Conservation (phyloP, 1,140 invertebrate genomes). For the Ostrea edulis region DNA sequence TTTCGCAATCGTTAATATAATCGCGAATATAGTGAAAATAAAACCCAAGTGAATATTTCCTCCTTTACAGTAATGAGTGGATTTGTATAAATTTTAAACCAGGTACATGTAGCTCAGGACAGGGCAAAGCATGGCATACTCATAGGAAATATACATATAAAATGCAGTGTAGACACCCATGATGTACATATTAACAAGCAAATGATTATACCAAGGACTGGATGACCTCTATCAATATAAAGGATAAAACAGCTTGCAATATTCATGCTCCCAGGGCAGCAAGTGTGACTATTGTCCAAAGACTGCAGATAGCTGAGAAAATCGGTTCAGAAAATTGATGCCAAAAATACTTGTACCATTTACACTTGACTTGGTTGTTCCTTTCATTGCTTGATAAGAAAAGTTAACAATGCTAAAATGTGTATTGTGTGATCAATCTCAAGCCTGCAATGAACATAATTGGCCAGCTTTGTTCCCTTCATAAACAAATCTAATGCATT, state of each 20-base stretch:
- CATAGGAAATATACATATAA: not conserved
- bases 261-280: not conserved
- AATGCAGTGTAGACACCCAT: not conserved
- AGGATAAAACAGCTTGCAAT: not conserved
- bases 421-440: conserved; percentile 5
- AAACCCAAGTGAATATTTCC: no score
- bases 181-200: not conserved
- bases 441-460: not conserved
- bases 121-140: not conserved
- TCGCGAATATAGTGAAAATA: no score
- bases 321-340: conserved; percentile 11
- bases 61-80: no score
- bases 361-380: not conserved
- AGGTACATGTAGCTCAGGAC: no score
- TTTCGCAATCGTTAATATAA: no score
- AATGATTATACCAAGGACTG: not conserved
- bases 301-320: not conserved
- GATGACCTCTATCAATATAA: not conserved
- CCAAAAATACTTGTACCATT: not conserved
- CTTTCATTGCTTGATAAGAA: conserved; percentile 16
- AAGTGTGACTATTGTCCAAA: not conserved
- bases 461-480: not conserved
- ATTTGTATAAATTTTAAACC: no score
- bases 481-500: not conserved
- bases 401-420: conserved; percentile 33